Base-by-base conservation (phyloP, 2,113 vertebrate species). In the Cebidichthys violaceus region DNA sequence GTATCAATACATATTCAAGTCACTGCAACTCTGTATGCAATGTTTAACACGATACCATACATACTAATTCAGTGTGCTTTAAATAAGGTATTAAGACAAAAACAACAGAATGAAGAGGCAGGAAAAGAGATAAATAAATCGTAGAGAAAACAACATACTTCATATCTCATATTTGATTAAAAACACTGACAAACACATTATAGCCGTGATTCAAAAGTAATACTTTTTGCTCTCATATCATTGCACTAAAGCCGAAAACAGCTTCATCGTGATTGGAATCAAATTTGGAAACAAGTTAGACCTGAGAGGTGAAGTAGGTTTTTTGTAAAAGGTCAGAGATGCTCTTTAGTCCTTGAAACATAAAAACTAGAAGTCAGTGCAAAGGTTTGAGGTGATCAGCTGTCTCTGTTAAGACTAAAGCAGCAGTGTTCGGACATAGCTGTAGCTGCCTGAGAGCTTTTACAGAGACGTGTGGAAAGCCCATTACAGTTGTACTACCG, bases 381-480 rank as follows among this genome's bases (percentile, higher is more conserved):
- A n/a, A 22, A 35, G 9, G 22, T 52, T 54, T 55, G 10, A 37
- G 37, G 64, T 45, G n/a, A 22, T 70, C 31, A 60, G 61, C 52
- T 27, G 64, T 37, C 45, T 70, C 45, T 70, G 31, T 59, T 13
- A 2, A 84, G 7, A 35, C 24, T 45, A 22, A 14, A 70, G 57
- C 59, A 66, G 11, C 50, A 39, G 2, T 4, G 5, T 45, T 54
- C 18, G 64, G 52, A 72, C 18, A 31, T 60, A 75, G 50, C 65
- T 68, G 62, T 31, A 29, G 62, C 17, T 47, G 35, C 70, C 75
- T 11, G 6, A 20, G 8, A 6, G n/a, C 18, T 84, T 70, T 64
- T 35, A 43, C 18, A 69, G 15, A 75, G 31, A 64, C 29, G 39
- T 70, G 50, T 27, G 54, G 67, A 76, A 72, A 81, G 13, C 22